Percentiles rank a stretch among this genome's conserved stretches.
These are phyloP conservation scores for Phaethon lepturus DNA, from an alignment of 2,113 vertebrate genomes.

Conservation along the genomic window DNA sequence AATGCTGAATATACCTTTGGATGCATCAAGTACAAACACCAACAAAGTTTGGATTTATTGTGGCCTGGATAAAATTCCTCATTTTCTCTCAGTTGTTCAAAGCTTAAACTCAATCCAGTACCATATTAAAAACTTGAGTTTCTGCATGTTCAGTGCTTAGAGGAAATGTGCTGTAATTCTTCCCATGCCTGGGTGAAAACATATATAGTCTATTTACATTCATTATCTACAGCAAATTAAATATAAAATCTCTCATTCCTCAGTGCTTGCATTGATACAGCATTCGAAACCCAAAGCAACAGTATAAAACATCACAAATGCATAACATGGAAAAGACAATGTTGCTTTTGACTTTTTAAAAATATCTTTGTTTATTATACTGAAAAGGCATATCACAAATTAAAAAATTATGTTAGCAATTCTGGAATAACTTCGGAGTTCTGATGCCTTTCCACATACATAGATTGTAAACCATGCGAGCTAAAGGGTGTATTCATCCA, in stretches of 20 bases:
- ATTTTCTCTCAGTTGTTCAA: neutral
- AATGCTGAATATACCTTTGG: neutral
- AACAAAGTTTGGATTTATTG: neutral
- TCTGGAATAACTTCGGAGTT: neutral
- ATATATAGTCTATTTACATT: neutral
- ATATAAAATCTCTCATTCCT: neutral
- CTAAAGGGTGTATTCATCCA: neutral
- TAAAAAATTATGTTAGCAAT: neutral
- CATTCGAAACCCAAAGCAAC: neutral
- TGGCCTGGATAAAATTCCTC: neutral
- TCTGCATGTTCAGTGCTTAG: neutral
- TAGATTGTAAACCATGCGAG: neutral
- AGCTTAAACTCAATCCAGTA: neutral
- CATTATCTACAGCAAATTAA: slow-evolving; percentile 1
- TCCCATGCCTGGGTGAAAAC: neutral
- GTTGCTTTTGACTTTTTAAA: neutral
- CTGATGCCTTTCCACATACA: neutral
- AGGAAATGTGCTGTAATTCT: neutral
- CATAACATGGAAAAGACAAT: neutral
- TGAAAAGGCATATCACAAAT: neutral
- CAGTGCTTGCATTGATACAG: neutral
- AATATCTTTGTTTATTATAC: neutral
- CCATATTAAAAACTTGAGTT: neutral
- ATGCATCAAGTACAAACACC: neutral
- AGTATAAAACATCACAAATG: neutral